Evolutionary conservation across 1,140 invertebrate species (phyloP).

Genomic region (Reticulitermes speratus): DNA sequence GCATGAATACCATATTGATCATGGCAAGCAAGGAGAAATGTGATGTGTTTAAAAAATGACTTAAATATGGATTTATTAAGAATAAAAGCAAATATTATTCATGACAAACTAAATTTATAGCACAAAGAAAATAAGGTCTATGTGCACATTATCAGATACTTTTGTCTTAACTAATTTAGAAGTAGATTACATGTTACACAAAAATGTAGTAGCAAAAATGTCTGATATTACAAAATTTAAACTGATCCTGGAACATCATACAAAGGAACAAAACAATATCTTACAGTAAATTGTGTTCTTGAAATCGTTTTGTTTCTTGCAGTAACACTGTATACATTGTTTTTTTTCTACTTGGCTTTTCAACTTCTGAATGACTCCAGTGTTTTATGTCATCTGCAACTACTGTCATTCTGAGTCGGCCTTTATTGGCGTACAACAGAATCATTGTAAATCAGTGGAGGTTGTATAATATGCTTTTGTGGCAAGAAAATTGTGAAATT

Average conservation of each 20-base stretch:
- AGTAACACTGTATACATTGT: neutral
- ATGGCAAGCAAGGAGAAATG: neutral
- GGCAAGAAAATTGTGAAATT: constrained; percentile 4
- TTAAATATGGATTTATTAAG: neutral
- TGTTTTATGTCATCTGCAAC: neutral
- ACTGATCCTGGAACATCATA: neutral
- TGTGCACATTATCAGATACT: neutral
- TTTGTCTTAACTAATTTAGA: constrained; percentile 17
- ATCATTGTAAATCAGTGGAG: constrained; percentile 11
- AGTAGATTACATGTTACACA: constrained; percentile 16
- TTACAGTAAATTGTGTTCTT: neutral
- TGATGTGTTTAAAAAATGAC: neutral
- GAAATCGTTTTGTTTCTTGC: neutral
- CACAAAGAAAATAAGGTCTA: neutral
- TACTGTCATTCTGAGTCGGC: neutral
- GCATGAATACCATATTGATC: neutral
- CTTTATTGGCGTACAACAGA: neutral
- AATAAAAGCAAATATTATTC: neutral
- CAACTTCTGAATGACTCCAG: neutral
- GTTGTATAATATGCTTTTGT: neutral
- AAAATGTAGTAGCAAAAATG: neutral
- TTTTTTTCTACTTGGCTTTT: neutral
- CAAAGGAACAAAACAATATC: neutral
- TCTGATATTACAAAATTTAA: neutral
- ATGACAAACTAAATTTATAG: constrained; percentile 9